phyloP scores from a whole-genome alignment of 2,797 vertebrate genomes.

The Meda fulgida region DNA sequence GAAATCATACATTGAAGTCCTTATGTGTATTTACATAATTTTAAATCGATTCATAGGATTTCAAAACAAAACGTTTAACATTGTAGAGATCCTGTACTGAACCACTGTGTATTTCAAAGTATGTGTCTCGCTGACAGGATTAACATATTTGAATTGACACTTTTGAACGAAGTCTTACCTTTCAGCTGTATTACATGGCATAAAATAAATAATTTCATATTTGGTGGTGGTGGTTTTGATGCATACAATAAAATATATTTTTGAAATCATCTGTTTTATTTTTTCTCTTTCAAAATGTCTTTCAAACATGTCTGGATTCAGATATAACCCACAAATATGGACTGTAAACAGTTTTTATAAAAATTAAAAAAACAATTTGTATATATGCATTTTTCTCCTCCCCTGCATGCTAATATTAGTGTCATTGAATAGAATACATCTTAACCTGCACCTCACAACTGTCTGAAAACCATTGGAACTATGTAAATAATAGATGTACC shows the following conservation, averaged over 20 bases:
- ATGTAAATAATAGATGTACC: slow-evolving; percentile 74
- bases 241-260: slow-evolving; percentile 27
- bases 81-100: neutral
- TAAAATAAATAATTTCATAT: neutral
- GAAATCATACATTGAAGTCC: neutral
- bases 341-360: neutral
- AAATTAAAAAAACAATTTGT: neutral
- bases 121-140: neutral
- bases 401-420: neutral
- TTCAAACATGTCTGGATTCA: neutral
- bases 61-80: neutral
- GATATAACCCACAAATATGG: neutral
- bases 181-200: slow-evolving; percentile 22
- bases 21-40: neutral
- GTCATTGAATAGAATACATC: neutral
- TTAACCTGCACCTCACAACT: slow-evolving; percentile 19
- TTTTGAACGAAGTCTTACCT: neutral
- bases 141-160: neutral
- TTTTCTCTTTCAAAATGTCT: neutral
- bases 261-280: neutral
- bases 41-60: neutral
- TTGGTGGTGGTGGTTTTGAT: slow-evolving; percentile 13
- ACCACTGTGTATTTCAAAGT: neutral
- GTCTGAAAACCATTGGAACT: slow-evolving; percentile 59
- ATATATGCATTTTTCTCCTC: neutral